phyloP scores from a whole-genome alignment of 2,888 invertebrate species.

The Holacanthella duospinosa region DNA sequence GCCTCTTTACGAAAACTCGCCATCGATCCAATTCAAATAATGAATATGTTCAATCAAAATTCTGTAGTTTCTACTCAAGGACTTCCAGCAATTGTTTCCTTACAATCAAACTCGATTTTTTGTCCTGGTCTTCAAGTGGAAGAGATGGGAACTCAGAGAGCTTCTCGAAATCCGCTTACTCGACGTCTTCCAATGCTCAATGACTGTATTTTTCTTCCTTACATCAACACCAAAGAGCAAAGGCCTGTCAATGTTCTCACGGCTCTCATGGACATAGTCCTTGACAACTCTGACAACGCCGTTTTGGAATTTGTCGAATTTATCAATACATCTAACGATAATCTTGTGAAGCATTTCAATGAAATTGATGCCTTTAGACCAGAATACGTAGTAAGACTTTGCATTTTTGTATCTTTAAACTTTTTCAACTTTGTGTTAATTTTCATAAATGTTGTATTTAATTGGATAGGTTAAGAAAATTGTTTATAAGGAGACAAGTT shows the following conservation, averaged over 20 bases:
- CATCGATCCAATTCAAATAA: not conserved
- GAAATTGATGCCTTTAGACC: too few species aligned
- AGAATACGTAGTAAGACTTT: too few species aligned
- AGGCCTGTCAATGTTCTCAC: not conserved
- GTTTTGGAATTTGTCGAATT: too few species aligned
- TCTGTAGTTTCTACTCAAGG: not conserved
- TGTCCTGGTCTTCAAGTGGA: constrained; percentile 41
- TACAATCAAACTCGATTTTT: constrained; percentile 44
- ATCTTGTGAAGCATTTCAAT: too few species aligned
- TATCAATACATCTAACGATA: too few species aligned
- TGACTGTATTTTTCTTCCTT: not conserved
- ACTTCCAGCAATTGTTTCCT: not conserved
- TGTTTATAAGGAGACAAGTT: too few species aligned
- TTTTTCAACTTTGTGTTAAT: too few species aligned
- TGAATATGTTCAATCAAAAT: not conserved
- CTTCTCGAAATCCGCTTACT: not conserved
- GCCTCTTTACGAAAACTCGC: not conserved
- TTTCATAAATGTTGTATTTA: too few species aligned
- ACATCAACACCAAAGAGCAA: not conserved
- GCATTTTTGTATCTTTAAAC: too few species aligned
- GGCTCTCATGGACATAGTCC: not conserved
- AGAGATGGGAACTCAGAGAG: not conserved
- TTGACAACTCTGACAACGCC: not conserved
- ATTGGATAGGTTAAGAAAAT: too few species aligned
- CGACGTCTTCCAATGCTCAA: not conserved